phyloP scores from a whole-genome alignment of 2,797 vertebrate species.

The Oryzias dopingdopingensis region DNA sequence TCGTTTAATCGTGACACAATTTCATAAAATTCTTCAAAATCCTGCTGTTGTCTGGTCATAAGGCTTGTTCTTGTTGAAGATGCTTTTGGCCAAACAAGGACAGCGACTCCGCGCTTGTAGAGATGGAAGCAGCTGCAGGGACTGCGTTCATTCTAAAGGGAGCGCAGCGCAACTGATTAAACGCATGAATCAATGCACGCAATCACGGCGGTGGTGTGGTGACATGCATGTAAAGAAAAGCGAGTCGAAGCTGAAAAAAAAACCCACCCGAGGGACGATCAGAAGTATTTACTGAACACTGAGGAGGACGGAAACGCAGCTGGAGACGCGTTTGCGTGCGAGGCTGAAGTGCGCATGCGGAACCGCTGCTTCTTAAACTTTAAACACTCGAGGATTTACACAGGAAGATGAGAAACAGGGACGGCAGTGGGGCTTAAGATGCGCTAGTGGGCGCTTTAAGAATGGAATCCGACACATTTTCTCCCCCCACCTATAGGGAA shows the following conservation, averaged over 20 bases:
- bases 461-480: slow-evolving; percentile 38
- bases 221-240: slow-evolving; percentile 60
- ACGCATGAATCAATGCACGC: slow-evolving; percentile 67
- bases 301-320: slow-evolving; percentile 18
- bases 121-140: slow-evolving; percentile 23
- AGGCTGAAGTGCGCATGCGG: neutral
- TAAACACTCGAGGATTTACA: slow-evolving; percentile 3
- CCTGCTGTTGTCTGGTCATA: neutral
- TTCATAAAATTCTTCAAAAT: neutral
- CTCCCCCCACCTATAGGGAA: neutral
- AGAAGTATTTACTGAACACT: slow-evolving; percentile 27
- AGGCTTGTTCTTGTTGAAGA: neutral
- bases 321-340: neutral
- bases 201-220: slow-evolving; percentile 60
- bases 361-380: slow-evolving; percentile 15
- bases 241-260: slow-evolving; percentile 36
- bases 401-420: neutral
- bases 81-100: slow-evolving; percentile 1
- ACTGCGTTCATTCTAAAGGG: slow-evolving; percentile 39
- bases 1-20: too few species aligned
- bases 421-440: slow-evolving; percentile 43
- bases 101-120: neutral
- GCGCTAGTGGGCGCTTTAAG: slow-evolving; percentile 74
- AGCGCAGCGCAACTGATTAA: slow-evolving; percentile 49
- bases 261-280: slow-evolving; percentile 49